Evolutionary conservation across 2,797 vertebrate genomes (phyloP), one percentile per base, ranked within the genome.

Genomic region (Rousettus madagascariensis): DNA sequence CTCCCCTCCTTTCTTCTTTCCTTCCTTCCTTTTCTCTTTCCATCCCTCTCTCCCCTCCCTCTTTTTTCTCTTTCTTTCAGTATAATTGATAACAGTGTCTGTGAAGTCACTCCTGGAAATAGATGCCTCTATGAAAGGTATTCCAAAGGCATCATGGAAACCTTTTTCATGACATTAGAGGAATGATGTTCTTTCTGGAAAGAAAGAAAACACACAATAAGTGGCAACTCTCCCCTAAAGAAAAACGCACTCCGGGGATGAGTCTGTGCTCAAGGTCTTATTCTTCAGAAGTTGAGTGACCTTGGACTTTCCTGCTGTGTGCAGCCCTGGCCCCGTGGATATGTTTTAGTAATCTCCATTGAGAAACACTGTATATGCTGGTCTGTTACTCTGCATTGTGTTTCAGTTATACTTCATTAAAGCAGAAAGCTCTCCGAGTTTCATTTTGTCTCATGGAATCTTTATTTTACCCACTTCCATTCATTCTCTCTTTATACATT

Each of bases 211-310:
- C 96, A 82, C 63, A 92, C 22, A 90, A 94, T 95, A 96, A 96
- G 97, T 96, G 91, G 90, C 96, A 97, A 66, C 49, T 82, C 89
- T 91, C 51, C 88, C 94, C 82, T 90, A 96, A 96, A 95, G 96
- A 89, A 97, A 97, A 96, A 86, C 87, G 85, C 75, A 91, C 65
- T 97, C 95, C 49, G 63, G 66, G 82, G 87, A 86, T 86, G 96
- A 94, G 95, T 75, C 96, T 92, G 90, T 95, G 90, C 75, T 96
- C 91, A 95, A 78, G 96, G 97, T 98, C 93, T 68, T 92, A 10
- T 53, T 96, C 82, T 91, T 98, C 79, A 65, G 95, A 97, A 95
- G 95, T 91, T 80, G 95, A 87, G 85, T 96, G 61, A 96, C 78
- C 96, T 96, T 90, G 59, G 63, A 24, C 85, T 96, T 97, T 92